Evolutionary conservation across 2,888 invertebrate species (phyloP).

Genomic region (Acanthopleura granulata): DNA sequence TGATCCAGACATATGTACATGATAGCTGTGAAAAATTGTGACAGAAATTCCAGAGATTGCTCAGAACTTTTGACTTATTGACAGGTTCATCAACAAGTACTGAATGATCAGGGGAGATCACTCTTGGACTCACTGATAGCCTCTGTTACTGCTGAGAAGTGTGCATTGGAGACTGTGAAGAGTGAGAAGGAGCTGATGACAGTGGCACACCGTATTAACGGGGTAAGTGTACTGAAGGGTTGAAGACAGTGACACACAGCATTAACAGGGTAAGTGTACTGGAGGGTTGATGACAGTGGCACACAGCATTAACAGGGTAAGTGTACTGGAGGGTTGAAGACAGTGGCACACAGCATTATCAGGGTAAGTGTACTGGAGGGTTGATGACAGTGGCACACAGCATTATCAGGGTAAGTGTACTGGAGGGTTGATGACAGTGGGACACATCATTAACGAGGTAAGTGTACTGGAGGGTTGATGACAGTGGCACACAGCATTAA

Average conservation of each 20-base stretch:
- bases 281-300: constrained; percentile 53
- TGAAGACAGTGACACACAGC: constrained; percentile 54
- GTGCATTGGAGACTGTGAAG: constrained; percentile 54
- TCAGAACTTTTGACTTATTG: background rate
- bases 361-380: constrained; percentile 66
- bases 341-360: constrained; percentile 58
- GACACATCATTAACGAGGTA: constrained; percentile 63
- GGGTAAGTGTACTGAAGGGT: constrained; percentile 55
- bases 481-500: constrained; percentile 59
- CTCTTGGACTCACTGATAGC: constrained; percentile 77
- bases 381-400: constrained; percentile 54
- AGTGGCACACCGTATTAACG: constrained; percentile 61
- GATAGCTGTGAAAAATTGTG: too few species aligned
- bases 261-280: constrained; percentile 59
- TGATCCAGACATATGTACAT: too few species aligned
- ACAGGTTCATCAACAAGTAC: constrained; percentile 75
- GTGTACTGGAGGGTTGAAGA: constrained; percentile 44
- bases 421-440: constrained; percentile 56
- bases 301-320: constrained; percentile 62
- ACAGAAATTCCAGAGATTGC: too few species aligned
- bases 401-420: constrained; percentile 64
- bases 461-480: constrained; percentile 55
- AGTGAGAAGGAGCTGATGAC: constrained; percentile 53
- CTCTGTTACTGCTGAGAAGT: constrained; percentile 70
- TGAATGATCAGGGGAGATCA: constrained; percentile 72